Evolutionary conservation across 2,888 invertebrate genomes (phyloP).

Genomic region (Chymomyza fuscimana): DNA sequence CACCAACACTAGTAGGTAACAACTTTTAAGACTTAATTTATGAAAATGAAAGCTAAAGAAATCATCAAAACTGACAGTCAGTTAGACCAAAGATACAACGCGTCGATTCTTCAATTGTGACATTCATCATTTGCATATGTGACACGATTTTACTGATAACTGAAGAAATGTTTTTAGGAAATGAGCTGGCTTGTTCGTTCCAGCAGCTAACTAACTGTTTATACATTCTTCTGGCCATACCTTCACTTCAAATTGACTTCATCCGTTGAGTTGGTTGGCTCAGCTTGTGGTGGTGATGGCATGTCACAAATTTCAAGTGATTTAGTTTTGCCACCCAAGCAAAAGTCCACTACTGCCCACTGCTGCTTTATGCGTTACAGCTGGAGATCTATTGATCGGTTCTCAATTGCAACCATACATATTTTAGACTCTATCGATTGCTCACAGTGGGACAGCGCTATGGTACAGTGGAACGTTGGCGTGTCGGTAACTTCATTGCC

Average conservation of each 20-base stretch:
- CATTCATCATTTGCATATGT: constrained; percentile 24
- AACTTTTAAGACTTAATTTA: constrained; percentile 26
- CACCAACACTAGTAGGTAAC: neutral
- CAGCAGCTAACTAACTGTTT: constrained; percentile 36
- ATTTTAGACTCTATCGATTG: constrained; percentile 50
- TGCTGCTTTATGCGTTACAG: constrained; percentile 57
- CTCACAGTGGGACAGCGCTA: constrained; percentile 19
- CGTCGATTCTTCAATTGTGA: constrained; percentile 27
- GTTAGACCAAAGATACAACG: neutral
- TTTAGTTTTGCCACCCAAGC: constrained; percentile 32
- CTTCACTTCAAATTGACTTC: constrained; percentile 50
- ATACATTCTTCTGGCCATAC: constrained; percentile 31
- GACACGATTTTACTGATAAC: constrained; percentile 3
- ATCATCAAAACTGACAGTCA: constrained; percentile 41
- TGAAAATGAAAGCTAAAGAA: constrained; percentile 62
- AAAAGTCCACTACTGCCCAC: constrained; percentile 38
- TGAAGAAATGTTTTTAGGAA: constrained; percentile 13
- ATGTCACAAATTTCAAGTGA: constrained; percentile 1
- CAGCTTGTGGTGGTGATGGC: neutral
- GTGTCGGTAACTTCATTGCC: constrained; percentile 51
- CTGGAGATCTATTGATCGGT: constrained; percentile 65
- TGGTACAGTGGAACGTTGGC: neutral
- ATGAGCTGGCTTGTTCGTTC: constrained; percentile 11
- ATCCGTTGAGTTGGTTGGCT: constrained; percentile 30
- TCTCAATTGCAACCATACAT: constrained; percentile 70